Evolutionary conservation across 1,140 invertebrate genomes (phyloP), one percentile per base, ranked within the genome.

Genomic region (Sarcophaga peregrina): DNA sequence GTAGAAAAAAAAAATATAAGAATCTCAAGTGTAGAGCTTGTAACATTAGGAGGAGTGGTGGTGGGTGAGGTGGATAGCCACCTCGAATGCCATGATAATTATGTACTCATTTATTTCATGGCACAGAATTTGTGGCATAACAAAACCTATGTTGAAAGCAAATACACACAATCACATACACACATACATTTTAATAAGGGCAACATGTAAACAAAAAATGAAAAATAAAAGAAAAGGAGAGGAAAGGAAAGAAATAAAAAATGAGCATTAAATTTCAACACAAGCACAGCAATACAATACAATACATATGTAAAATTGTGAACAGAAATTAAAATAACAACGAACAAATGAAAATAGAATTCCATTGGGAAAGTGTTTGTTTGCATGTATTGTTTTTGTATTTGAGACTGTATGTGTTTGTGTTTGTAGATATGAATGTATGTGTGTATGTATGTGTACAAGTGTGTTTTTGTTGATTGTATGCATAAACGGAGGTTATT

Each of bases 291-390:
- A n/a, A 58, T n/a, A 58, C 54, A 58, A n/a, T n/a, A n/a, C n/a
- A 58, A 58, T 58, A 58, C 6, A n/a, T 13, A n/a, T 68, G 62
- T 68, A 20, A 52, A 52, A 13, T 68, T 20, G 62, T 20, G 10
- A 68, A 68, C 62, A 68, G 20, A 68, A 68, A 68, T 20, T 25
- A 68, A 58, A 68, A 68, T 20, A 68, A 25, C 62, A 68, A 68
- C n/a, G 62, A 68, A n/a, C 17, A 25, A 25, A 20, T n/a, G 6
- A 68, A 68, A 68, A 13, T n/a, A 20, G 17, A n/a, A 20, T 25
- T 68, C 62, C n/a, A 68, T 68, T 68, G 62, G 62, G 62, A 68
- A 68, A 68, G n/a, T 68, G 62, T n/a, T 68, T 68, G 62, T n/a
- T 68, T 68, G n/a, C 8, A 52, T 1, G 13, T 52, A 37, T 37